Conservation (phyloP, 2,888 invertebrate genomes). For the Acleris holmiana region DNA sequence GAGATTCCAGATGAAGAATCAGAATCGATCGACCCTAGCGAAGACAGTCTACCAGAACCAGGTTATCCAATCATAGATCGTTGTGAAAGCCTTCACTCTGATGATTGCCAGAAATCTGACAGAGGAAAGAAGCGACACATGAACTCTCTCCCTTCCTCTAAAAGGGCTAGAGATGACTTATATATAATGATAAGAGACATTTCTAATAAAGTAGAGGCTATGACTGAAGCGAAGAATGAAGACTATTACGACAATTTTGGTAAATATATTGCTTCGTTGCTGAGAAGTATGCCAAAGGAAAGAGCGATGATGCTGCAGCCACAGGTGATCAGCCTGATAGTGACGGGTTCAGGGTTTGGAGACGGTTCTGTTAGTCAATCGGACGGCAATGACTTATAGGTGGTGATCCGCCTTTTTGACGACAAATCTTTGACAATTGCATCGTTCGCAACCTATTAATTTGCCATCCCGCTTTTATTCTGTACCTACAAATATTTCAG, state of each 20-base stretch:
- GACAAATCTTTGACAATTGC: too few species aligned
- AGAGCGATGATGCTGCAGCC: slow-evolving; percentile 55
- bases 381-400: slow-evolving; percentile 13
- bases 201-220: slow-evolving; percentile 17
- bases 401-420: too few species aligned
- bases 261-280: slow-evolving; percentile 55
- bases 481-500: too few species aligned
- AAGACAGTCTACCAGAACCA: slow-evolving; percentile 11
- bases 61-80: slow-evolving; percentile 1
- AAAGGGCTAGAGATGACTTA: not conserved
- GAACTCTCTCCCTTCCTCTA: not conserved
- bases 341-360: slow-evolving; percentile 11
- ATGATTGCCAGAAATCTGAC: not conserved
- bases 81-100: slow-evolving; percentile 6
- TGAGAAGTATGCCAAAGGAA: slow-evolving; percentile 50
- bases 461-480: too few species aligned
- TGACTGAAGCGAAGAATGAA: slow-evolving; percentile 38
- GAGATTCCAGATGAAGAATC: not conserved
- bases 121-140: not conserved
- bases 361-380: slow-evolving; percentile 29
- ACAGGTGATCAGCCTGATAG: slow-evolving; percentile 40
- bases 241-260: slow-evolving; percentile 58
- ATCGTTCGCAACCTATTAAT: too few species aligned
- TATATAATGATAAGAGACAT: slow-evolving; percentile 25
- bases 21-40: not conserved